phyloP scores from a whole-genome alignment of 64 coral and sea anemone genomes.

The Pocillopora verrucosa region DNA sequence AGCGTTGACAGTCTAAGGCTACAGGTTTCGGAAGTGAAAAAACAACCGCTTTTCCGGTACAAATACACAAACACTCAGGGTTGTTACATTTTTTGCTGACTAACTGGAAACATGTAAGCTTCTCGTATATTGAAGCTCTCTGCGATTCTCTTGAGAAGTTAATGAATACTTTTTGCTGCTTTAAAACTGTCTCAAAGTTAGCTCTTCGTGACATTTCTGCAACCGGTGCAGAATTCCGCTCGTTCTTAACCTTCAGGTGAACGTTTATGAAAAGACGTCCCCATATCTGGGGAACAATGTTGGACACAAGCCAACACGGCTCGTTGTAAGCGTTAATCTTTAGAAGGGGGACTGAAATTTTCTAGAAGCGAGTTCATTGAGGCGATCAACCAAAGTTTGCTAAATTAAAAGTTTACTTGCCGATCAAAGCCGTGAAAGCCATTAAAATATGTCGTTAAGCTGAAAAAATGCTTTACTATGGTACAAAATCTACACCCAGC shows the following conservation, averaged over 20 bases:
- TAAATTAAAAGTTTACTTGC: too few species aligned
- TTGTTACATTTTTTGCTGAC: background rate
- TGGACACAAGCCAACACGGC: background rate
- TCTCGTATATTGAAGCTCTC: background rate
- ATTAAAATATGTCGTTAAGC: too few species aligned
- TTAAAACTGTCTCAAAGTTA: background rate
- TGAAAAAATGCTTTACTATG: too few species aligned
- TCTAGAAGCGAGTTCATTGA: too few species aligned
- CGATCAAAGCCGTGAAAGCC: too few species aligned
- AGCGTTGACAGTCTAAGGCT: slow-evolving; percentile 18
- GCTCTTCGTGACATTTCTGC: slow-evolving; percentile 16
- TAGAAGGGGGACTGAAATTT: too few species aligned
- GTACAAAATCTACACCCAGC: background rate
- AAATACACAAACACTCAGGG: background rate
- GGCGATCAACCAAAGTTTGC: too few species aligned
- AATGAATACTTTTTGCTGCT: background rate
- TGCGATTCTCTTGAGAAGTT: background rate
- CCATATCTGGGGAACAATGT: slow-evolving; percentile 18
- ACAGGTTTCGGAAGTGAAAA: slow-evolving; percentile 3
- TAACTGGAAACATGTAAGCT: background rate
- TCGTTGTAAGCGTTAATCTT: too few species aligned
- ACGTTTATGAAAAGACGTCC: background rate
- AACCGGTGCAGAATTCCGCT: background rate
- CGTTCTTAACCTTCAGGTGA: slow-evolving; percentile 33
- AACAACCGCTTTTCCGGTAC: slow-evolving; percentile 20